These are phyloP conservation scores for Spizella passerina DNA, from an alignment of 2,797 vertebrate species.

Conservation along the genomic window DNA sequence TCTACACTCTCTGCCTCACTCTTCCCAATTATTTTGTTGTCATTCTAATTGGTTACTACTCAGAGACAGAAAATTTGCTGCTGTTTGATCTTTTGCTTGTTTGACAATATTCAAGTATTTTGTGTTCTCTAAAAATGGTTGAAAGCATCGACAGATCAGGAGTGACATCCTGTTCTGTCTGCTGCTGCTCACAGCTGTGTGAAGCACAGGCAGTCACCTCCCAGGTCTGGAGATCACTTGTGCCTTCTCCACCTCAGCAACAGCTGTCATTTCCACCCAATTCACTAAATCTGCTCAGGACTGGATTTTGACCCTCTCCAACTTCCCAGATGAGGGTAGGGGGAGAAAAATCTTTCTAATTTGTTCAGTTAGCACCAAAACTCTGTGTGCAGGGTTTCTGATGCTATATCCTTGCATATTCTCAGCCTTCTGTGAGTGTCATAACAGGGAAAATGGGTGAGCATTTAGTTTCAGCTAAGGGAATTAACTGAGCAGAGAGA, in stretches of 20 bases:
- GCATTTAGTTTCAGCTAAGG: background rate
- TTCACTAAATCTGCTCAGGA: background rate
- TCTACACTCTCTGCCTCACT: background rate
- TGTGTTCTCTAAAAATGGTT: background rate
- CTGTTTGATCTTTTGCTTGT: background rate
- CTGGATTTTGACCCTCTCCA: background rate
- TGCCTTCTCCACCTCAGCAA: background rate
- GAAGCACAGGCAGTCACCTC: background rate
- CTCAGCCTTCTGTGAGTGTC: background rate
- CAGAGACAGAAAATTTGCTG: background rate
- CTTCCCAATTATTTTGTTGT: background rate
- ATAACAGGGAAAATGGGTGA: background rate
- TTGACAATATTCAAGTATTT: background rate
- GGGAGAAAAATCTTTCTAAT: background rate
- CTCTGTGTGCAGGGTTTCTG: background rate
- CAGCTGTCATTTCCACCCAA: background rate
- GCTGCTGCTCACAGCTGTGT: background rate
- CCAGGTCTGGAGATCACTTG: background rate
- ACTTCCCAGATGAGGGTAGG: background rate
- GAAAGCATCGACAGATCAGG: background rate
- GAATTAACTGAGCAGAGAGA: background rate
- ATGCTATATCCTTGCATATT: background rate
- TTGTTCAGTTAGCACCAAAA: background rate
- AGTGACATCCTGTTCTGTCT: background rate
- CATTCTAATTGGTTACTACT: background rate